Evolutionary conservation across 2,888 invertebrate species (phyloP).

Genomic region (Papilio gigon): DNA sequence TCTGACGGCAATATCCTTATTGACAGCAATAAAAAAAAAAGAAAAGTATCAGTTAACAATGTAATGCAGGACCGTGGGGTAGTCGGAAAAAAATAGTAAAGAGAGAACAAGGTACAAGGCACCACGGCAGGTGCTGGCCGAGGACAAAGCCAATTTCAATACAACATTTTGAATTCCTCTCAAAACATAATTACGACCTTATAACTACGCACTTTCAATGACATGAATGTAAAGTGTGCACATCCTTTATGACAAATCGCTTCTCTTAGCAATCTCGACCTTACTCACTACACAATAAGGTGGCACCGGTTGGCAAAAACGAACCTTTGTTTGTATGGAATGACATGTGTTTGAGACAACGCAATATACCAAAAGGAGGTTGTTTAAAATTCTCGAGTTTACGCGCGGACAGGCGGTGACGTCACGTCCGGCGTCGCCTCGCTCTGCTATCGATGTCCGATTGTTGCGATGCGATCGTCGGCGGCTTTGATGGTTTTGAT

Average conservation of each 20-base stretch:
- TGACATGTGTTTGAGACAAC: conserved; percentile 73
- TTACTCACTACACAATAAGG: conserved; percentile 56
- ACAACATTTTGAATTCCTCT: conserved; percentile 63
- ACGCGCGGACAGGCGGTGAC: conserved; percentile 70
- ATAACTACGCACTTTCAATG: conserved; percentile 69
- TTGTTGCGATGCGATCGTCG: conserved; percentile 74
- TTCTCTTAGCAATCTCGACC: conserved; percentile 52
- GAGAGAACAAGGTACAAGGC: conserved; percentile 18
- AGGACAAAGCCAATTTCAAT: conserved; percentile 44
- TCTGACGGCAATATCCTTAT: conserved; percentile 32
- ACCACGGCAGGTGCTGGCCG: conserved; percentile 28
- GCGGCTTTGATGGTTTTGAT: conserved; percentile 74
- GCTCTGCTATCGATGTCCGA: conserved; percentile 63
- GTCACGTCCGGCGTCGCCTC: conserved; percentile 72
- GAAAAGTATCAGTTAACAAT: conserved; percentile 23
- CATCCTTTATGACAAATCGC: conserved; percentile 49
- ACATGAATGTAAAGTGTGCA: conserved; percentile 70
- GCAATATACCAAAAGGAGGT: conserved; percentile 73
- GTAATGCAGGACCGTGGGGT: conserved; percentile 11
- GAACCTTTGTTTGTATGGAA: conserved; percentile 62
- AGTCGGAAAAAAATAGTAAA: conserved; percentile 30
- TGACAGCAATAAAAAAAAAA: conserved; percentile 29
- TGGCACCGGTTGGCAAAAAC: conserved; percentile 49
- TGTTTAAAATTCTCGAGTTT: conserved; percentile 80
- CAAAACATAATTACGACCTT: conserved; percentile 70